Percentiles rank a stretch among this genome's conserved stretches.
These are phyloP conservation scores for Amphiduros pacificus DNA, from an alignment of 2,888 invertebrate species.

Conservation along the genomic window DNA sequence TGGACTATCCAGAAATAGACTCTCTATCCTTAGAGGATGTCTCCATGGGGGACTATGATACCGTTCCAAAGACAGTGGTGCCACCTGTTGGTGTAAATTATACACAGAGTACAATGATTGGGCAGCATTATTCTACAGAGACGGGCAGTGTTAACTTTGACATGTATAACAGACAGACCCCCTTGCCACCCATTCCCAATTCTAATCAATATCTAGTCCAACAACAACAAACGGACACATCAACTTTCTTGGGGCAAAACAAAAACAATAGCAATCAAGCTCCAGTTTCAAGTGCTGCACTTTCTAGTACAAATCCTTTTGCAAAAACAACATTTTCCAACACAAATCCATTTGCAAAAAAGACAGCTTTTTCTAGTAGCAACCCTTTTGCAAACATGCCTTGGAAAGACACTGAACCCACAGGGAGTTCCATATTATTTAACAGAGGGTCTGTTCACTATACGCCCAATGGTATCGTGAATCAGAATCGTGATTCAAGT, in stretches of 20 bases:
- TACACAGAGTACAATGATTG: too few species aligned
- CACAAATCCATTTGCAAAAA: background rate
- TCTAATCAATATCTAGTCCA: too few species aligned
- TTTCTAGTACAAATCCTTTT: too few species aligned
- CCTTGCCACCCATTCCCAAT: too few species aligned
- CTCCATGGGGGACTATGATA: too few species aligned
- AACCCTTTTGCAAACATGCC: background rate
- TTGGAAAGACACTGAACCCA: background rate
- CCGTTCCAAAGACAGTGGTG: too few species aligned
- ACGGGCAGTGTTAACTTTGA: background rate
- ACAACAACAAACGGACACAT: too few species aligned
- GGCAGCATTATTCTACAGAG: too few species aligned
- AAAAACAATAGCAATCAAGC: background rate
- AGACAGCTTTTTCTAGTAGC: background rate
- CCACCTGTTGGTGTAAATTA: background rate
- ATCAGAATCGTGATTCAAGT: background rate
- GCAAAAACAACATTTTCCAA: too few species aligned
- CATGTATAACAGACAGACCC: constrained; percentile 2
- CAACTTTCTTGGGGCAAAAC: background rate
- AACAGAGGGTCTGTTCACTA: background rate
- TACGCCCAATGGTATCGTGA: constrained; percentile 4
- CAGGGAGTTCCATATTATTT: background rate
- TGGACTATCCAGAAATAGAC: constrained; percentile 22
- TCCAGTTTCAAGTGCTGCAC: too few species aligned
- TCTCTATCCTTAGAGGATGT: constrained; percentile 4